Evolutionary conservation across 2,113 vertebrate genomes (phyloP).

Genomic region (Rhizomys pruinosus): DNA sequence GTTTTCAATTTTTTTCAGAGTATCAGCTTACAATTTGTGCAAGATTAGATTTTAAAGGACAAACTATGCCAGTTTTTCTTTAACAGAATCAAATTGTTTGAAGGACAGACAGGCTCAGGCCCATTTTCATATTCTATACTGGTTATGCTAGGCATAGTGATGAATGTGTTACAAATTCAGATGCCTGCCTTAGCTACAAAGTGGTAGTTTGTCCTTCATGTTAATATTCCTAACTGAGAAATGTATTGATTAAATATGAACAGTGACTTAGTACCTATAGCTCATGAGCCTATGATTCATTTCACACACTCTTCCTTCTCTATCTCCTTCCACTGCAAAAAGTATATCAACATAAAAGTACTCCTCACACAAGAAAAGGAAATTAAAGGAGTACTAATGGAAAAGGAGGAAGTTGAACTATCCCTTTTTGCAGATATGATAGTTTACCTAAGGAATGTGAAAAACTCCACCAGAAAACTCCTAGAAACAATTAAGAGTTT

Average conservation of each 20-base stretch:
- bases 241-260: conserved; percentile 51
- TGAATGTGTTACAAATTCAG: conserved; percentile 77
- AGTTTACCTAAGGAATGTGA: no score
- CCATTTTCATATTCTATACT: conserved; percentile 69
- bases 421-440: no score
- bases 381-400: no score
- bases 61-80: conserved; percentile 78
- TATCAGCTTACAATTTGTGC: conserved; percentile 84
- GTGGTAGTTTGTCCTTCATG: conserved; percentile 71
- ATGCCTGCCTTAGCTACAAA: conserved; percentile 73
- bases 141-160: conserved; percentile 76
- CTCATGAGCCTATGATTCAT: conserved; percentile 17
- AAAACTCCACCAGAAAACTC: no score
- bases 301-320: conserved; percentile 54
- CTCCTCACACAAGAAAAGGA: no score
- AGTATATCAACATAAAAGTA: conserved; percentile 59
- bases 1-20: conserved; percentile 86
- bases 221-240: conserved; percentile 68
- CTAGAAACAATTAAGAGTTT: no score
- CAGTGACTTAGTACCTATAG: conserved; percentile 45
- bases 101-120: conserved; percentile 70
- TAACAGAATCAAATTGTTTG: conserved; percentile 76
- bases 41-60: conserved; percentile 78
- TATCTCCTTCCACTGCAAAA: conserved; percentile 65
- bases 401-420: no score